These are phyloP conservation scores for Dinoponera quadriceps DNA, from an alignment of 1,140 invertebrate genomes.

Conservation along the genomic window DNA sequence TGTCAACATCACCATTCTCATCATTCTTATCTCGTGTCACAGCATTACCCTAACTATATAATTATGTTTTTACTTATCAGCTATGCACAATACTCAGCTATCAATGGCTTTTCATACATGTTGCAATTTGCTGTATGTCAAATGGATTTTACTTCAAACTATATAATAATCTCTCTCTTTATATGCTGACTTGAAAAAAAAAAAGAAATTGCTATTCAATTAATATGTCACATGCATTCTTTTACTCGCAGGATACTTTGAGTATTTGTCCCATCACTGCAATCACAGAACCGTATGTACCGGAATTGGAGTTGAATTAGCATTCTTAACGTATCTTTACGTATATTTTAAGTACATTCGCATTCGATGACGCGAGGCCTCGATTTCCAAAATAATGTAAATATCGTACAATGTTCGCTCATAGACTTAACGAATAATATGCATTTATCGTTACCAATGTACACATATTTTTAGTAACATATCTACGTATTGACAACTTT, in stretches of 20 bases:
- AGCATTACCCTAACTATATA: too few species aligned
- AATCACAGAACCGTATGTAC: conserved; percentile 80
- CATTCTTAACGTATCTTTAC: conserved; percentile 19
- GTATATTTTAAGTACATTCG: conserved; percentile 44
- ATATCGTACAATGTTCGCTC: conserved; percentile 51
- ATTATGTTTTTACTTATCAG: too few species aligned
- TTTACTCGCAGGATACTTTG: conserved; percentile 79
- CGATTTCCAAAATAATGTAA: conserved; percentile 21
- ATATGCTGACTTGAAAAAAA: background rate
- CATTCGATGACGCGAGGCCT: background rate
- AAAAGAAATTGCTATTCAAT: conserved; percentile 27
- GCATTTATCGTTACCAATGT: conserved; percentile 61
- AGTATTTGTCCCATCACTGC: conserved; percentile 80
- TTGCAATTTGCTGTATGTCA: too few species aligned
- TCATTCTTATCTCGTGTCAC: too few species aligned
- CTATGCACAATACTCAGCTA: too few species aligned
- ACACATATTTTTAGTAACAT: conserved; percentile 17
- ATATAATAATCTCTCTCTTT: too few species aligned
- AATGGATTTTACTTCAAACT: too few species aligned
- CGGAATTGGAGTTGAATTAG: conserved; percentile 82
- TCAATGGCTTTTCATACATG: too few species aligned
- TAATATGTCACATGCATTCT: conserved; percentile 29
- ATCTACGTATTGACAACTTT: conserved; percentile 44
- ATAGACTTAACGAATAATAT: conserved; percentile 20
- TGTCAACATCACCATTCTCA: too few species aligned